Base-by-base conservation (phyloP, 1,140 invertebrate species). In the Nymphalis io region DNA sequence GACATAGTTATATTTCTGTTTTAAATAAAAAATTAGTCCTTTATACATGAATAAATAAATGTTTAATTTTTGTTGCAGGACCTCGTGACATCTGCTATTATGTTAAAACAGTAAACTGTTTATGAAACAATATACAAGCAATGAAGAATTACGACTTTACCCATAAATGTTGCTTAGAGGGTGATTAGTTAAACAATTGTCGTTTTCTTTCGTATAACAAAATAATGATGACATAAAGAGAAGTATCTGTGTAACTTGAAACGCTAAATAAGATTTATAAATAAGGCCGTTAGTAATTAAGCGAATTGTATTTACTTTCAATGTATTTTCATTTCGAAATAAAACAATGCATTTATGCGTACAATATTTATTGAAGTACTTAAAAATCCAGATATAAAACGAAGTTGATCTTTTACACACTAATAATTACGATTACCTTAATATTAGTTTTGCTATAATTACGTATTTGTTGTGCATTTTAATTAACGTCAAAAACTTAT, bases 361-460 rank as follows among this genome's bases (percentile, higher is more conserved):
- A 75, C 67, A 74, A 72, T 78, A 78, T 82, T 85, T 83, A 84
- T 83, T 81, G 70, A 74, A 79, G 73, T 75, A 76, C 65, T 77
- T 82, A 79, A 79, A 78, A 82, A 76, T 79, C 68, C 70, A 79
- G 78, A 84, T 85, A 85, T 69, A 84, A 85, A 86, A 82, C 39
- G 53, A 70, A 70, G 53, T 59, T 70, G 60, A 63, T 70, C 68
- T 70, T 64, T 64, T 23, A 69, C 60, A 69, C 60, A 58, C 60
- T 62, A 62, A 51, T 44, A 51, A 40, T 62, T 62, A 62, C 40
- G 16, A 48, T 53, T 53, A 53, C 3, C 20, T 21, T 53, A 21
- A 21, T 21, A 53, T 53, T 62, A 62, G 23, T 48, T 61, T 59
- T 59, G 42, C 64, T 69, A 69, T 39, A 69, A 69, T 69, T 69